Conservation (phyloP, 1,140 invertebrate species). For the Dufourea novaeangliae region DNA sequence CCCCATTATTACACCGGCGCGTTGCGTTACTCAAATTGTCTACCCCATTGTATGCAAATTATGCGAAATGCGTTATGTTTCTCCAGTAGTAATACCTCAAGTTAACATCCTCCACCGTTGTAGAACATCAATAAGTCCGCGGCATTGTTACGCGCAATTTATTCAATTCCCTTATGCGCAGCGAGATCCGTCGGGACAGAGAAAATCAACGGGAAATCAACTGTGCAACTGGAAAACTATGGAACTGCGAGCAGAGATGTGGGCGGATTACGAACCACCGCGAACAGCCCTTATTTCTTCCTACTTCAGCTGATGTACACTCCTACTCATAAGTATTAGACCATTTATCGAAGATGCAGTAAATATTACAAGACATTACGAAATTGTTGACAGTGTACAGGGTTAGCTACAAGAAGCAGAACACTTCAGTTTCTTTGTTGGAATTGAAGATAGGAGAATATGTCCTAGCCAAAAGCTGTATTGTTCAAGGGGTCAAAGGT, state of each 20-base stretch:
- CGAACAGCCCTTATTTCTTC: neutral
- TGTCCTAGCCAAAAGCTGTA: too few relatives aligned
- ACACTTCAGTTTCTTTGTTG: too few relatives aligned
- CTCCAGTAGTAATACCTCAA: neutral
- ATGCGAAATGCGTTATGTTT: neutral
- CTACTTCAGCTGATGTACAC: too few relatives aligned
- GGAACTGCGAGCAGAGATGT: neutral
- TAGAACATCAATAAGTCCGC: neutral
- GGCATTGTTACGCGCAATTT: neutral
- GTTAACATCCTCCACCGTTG: neutral
- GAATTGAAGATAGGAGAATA: too few relatives aligned
- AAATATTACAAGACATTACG: too few relatives aligned
- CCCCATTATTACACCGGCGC: neutral
- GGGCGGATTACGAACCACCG: neutral
- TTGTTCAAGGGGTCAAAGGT: too few relatives aligned
- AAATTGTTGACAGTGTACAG: too few relatives aligned
- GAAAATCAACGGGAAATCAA: neutral
- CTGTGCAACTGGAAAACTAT: neutral
- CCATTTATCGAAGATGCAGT: too few relatives aligned
- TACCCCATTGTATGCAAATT: slow-evolving; percentile 26
- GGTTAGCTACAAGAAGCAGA: too few relatives aligned
- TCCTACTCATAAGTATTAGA: too few relatives aligned
- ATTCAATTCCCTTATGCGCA: neutral
- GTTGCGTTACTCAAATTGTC: neutral
- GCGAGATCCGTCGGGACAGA: neutral